These are phyloP conservation scores for Ophioninae sp. DNA, from an alignment of 2,888 invertebrate species.

Conservation along the genomic window DNA sequence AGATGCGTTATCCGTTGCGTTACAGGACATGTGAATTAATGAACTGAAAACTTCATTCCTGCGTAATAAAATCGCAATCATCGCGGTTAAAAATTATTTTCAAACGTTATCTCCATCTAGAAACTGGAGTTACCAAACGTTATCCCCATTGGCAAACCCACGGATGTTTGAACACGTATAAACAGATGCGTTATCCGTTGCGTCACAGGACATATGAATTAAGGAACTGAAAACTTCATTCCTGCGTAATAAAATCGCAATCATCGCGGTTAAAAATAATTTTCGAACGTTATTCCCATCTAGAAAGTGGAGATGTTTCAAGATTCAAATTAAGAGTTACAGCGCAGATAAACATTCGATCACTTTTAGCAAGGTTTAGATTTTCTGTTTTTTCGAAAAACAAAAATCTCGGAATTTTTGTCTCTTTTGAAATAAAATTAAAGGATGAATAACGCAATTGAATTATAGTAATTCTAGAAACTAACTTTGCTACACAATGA, in stretches of 20 bases:
- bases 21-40: constrained; percentile 13
- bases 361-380: neutral
- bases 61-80: neutral
- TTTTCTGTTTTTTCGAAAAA: too few species aligned
- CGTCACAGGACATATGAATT: constrained; percentile 17
- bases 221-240: neutral
- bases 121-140: too few species aligned
- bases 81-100: neutral
- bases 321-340: neutral
- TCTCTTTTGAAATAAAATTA: neutral
- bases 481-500: constrained; percentile 94
- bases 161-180: neutral
- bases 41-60: neutral
- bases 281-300: neutral
- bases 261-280: neutral
- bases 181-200: constrained; percentile 6
- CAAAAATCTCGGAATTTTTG: too few species aligned
- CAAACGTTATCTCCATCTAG: neutral
- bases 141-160: too few species aligned
- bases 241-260: neutral
- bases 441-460: neutral
- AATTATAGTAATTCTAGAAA: constrained; percentile 52
- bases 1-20: constrained; percentile 14
- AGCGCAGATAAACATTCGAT: neutral
- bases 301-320: neutral